Base-by-base conservation (phyloP, 2,888 invertebrate species). In the Cephus runcator region DNA sequence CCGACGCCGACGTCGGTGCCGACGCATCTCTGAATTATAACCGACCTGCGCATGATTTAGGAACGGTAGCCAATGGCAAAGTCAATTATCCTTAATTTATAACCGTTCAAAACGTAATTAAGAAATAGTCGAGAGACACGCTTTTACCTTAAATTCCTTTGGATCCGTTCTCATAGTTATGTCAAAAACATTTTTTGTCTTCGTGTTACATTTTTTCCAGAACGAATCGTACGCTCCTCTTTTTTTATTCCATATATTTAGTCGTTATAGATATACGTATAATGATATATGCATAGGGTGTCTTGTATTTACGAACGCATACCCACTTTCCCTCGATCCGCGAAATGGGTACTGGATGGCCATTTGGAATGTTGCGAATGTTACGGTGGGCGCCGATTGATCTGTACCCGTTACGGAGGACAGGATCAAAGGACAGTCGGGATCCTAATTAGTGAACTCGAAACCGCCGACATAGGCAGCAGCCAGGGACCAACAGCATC, bases 361-460 rank as follows among this genome's bases (percentile, higher is more conserved):
- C 56, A 56, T 56, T 56, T 56, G 56, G 56, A 56, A 56, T 56
- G 56, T 56, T 56, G 56, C 56, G 56, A 56, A 56, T 56, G 56
- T 56, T 40, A 56, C 23, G 56, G 56, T 56, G 33, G 15, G 34
- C 68, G 77, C 69, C 75, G 77, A 77, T 77, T 75, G 77, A 77
- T 77, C 77, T 74, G 36, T 69, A 36, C 77, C 77, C 75, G 75
- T 34, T 35, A 34, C 69, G 75, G 40, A 75, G 34, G 12, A 34
- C 15, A 69, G 77, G 77, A 77, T 77, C 77, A 77, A 77, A 77
- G 77, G 77, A 77, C 77, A 69, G 40, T 75, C 77, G 77, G 69
- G 69, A 12, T 75, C 77, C 77, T 77, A 77, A 77, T 77, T 77
- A 77, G 77, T 71, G 77, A 77, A 75, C 56, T 56, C 56, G 56